These are phyloP conservation scores for Contarinia nasturtii DNA, from an alignment of 1,140 invertebrate genomes.

Conservation along the genomic window DNA sequence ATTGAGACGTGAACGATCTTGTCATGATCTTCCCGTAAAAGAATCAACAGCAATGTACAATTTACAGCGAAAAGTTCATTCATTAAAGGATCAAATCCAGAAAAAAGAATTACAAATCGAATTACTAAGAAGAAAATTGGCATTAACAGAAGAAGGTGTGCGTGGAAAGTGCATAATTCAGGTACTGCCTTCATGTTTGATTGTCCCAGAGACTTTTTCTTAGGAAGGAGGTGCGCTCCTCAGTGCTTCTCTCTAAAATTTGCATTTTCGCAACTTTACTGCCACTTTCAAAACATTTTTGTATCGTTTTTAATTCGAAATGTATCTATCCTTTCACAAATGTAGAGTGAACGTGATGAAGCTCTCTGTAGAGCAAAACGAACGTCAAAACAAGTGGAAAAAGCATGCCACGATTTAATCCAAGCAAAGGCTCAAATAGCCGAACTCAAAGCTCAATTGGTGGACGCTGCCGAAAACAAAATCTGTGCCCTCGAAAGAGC, in stretches of 20 bases:
- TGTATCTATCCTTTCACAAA: constrained; percentile 5
- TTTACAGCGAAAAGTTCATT: constrained; percentile 58
- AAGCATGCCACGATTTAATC: constrained; percentile 45
- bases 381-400: constrained; percentile 53
- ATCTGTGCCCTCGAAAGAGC: constrained; percentile 53
- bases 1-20: constrained; percentile 49
- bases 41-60: constrained; percentile 58
- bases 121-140: constrained; percentile 65
- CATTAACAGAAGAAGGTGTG: constrained; percentile 56
- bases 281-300: too few relatives aligned
- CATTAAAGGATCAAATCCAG: constrained; percentile 71
- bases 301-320: too few relatives aligned
- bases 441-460: constrained; percentile 56
- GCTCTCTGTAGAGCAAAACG: constrained; percentile 54
- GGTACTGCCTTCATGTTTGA: not conserved
- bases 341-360: constrained; percentile 54
- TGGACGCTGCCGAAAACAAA: constrained; percentile 68
- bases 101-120: constrained; percentile 80
- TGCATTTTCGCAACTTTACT: too few relatives aligned
- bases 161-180: constrained; percentile 40
- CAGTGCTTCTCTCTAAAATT: too few relatives aligned
- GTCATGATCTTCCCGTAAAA: constrained; percentile 41
- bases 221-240: too few relatives aligned
- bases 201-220: too few relatives aligned
- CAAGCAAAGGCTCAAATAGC: constrained; percentile 50